phyloP scores from a whole-genome alignment of 2,888 invertebrate species.

The Coronaproctus castanopsis region DNA sequence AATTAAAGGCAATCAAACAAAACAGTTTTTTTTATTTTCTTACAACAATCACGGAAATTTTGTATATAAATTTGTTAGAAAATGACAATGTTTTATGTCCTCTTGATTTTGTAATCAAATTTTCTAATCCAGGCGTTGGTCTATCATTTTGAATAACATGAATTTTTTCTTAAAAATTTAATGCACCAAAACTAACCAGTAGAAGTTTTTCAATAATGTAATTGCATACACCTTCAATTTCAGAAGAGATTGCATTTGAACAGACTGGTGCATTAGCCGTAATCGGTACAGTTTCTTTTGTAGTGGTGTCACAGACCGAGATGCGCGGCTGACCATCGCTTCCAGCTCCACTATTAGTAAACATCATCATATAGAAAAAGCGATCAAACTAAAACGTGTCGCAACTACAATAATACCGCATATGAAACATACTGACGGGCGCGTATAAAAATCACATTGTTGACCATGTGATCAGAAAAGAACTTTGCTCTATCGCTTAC shows the following conservation, averaged over 20 bases:
- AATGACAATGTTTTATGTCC: background rate
- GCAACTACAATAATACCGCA: no score
- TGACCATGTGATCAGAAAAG: no score
- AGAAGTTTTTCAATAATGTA: background rate
- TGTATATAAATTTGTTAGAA: background rate
- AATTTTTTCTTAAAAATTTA: background rate
- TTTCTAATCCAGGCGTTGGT: background rate
- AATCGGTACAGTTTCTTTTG: background rate
- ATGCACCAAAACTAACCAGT: background rate
- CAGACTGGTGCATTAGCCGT: background rate
- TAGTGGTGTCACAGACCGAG: background rate
- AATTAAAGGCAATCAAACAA: background rate
- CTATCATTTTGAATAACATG: background rate
- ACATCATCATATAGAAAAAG: background rate
- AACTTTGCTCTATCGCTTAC: no score
- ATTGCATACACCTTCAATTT: background rate
- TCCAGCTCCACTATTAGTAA: background rate
- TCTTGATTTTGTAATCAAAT: background rate
- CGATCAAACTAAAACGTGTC: no score
- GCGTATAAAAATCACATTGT: no score
- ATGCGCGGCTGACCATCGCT: background rate
- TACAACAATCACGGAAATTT: background rate
- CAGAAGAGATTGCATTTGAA: background rate
- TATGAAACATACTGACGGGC: no score
- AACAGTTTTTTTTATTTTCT: background rate